These are phyloP conservation scores for Sebastes kiyomatsui DNA, from an alignment of 2,797 vertebrate genomes.

Conservation along the genomic window DNA sequence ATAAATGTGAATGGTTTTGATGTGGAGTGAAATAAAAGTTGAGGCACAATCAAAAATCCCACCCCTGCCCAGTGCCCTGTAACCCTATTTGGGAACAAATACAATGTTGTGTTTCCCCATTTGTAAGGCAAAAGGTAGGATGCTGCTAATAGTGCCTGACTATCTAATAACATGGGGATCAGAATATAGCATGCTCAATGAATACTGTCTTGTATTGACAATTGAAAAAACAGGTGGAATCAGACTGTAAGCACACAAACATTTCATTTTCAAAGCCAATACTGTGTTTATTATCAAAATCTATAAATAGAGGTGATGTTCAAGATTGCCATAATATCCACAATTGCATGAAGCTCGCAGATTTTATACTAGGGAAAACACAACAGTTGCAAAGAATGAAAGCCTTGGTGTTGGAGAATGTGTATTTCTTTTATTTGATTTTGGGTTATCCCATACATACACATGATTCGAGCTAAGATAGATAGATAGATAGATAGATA, in stretches of 20 bases:
- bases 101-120: neutral
- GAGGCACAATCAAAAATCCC: neutral
- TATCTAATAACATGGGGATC: neutral
- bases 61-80: neutral
- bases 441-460: neutral
- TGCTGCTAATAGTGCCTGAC: neutral
- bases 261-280: neutral
- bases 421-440: neutral
- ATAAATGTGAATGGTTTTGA: neutral
- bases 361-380: neutral
- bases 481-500: too few relatives aligned
- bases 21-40: neutral
- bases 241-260: neutral
- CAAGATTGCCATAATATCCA: neutral
- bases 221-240: neutral
- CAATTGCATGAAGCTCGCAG: neutral
- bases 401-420: neutral
- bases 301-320: neutral
- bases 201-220: neutral
- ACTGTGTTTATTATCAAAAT: neutral
- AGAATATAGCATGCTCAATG: neutral
- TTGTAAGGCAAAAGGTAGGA: neutral
- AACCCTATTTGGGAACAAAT: neutral
- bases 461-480: neutral
- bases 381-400: neutral